Evolutionary conservation across 2,888 invertebrate species (phyloP).

Genomic region (Bruchidius siliquastri): DNA sequence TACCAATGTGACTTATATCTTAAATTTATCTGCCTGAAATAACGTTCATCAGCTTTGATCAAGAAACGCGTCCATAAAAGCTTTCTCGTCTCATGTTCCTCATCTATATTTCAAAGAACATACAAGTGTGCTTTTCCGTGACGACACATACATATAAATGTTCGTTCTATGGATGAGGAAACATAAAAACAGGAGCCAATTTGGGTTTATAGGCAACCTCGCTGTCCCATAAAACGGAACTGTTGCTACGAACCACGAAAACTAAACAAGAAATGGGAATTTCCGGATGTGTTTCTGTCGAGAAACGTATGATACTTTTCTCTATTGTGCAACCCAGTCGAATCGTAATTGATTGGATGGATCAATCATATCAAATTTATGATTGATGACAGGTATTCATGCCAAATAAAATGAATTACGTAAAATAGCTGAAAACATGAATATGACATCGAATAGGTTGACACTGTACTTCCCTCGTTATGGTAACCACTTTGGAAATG

Average conservation of each 20-base stretch:
- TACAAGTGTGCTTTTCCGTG: background rate
- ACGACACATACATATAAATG: background rate
- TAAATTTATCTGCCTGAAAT: too few species aligned
- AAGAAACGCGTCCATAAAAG: background rate
- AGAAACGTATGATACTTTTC: background rate
- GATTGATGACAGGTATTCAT: too few species aligned
- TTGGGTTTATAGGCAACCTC: background rate
- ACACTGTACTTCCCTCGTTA: too few species aligned
- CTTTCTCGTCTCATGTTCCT: background rate
- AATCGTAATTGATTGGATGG: too few species aligned
- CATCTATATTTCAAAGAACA: background rate
- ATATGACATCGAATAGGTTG: too few species aligned
- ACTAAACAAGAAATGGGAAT: background rate
- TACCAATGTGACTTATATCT: too few species aligned
- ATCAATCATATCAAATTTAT: too few species aligned
- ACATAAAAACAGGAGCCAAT: background rate
- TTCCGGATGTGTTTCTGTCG: background rate
- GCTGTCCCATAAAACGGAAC: background rate
- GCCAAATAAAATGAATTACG: too few species aligned
- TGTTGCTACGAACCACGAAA: background rate
- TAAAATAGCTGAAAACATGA: too few species aligned
- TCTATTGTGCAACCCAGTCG: background rate
- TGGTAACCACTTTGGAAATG: too few species aligned
- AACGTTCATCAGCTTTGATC: background rate
- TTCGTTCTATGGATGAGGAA: background rate